These are phyloP conservation scores for Propithecus deckenii DNA, from an alignment of 2,797 vertebrate genomes.

Conservation along the genomic window DNA sequence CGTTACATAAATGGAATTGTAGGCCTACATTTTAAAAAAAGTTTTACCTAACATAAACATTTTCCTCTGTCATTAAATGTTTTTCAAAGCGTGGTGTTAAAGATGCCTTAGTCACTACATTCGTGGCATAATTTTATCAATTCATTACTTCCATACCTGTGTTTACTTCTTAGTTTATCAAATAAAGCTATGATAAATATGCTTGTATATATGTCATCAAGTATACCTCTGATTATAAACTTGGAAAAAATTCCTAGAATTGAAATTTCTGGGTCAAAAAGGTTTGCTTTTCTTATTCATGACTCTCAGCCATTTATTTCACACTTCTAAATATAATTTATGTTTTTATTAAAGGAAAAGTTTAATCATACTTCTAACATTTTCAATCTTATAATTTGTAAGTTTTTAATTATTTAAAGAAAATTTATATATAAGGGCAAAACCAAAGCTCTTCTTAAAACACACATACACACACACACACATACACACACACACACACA, in stretches of 20 bases:
- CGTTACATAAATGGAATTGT: background rate
- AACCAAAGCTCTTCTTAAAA: background rate
- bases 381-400: background rate
- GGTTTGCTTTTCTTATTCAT: background rate
- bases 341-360: background rate
- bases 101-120: background rate
- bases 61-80: background rate
- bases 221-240: background rate
- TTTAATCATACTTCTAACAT: background rate
- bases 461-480: background rate
- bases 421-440: background rate
- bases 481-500: background rate
- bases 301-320: background rate
- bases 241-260: background rate
- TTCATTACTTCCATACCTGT: background rate
- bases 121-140: background rate
- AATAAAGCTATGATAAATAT: background rate
- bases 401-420: constrained; percentile 18
- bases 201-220: background rate
- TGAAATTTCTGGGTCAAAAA: background rate
- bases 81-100: background rate
- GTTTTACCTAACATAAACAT: background rate
- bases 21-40: background rate
- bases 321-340: background rate
- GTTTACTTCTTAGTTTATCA: background rate